phyloP scores from a whole-genome alignment of 2,888 invertebrate species.

The Anagyrus pseudococci region DNA sequence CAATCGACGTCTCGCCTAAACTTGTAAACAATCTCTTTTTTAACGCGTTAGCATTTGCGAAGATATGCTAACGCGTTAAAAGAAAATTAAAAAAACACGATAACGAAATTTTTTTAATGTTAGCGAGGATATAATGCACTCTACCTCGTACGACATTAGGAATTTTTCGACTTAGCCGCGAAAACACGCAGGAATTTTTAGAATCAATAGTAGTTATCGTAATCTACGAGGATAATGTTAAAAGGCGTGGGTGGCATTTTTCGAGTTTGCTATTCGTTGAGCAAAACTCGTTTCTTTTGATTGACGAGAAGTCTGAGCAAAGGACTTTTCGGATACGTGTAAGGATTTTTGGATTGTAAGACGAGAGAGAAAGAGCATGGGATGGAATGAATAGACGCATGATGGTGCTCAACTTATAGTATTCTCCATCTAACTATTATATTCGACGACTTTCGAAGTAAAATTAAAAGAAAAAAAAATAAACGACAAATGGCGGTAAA shows the following conservation, averaged over 20 bases:
- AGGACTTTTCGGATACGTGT: background rate
- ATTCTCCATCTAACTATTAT: background rate
- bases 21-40: slow-evolving; percentile 31
- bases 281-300: background rate
- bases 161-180: background rate
- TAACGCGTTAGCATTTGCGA: slow-evolving; percentile 19
- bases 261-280: background rate
- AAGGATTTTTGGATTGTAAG: background rate
- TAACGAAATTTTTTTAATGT: background rate
- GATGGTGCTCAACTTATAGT: background rate
- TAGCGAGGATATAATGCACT: no score
- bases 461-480: background rate
- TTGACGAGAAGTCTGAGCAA: background rate
- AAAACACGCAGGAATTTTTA: background rate
- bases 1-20: slow-evolving; percentile 33
- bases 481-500: no score
- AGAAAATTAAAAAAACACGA: background rate
- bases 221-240: background rate
- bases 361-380: background rate
- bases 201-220: background rate
- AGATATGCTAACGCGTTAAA: no score
- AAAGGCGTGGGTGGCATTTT: background rate
- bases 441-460: background rate
- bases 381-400: background rate
- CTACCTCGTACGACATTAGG: no score